Conservation (phyloP, 1,140 invertebrate species). For the Hyles vespertilio region DNA sequence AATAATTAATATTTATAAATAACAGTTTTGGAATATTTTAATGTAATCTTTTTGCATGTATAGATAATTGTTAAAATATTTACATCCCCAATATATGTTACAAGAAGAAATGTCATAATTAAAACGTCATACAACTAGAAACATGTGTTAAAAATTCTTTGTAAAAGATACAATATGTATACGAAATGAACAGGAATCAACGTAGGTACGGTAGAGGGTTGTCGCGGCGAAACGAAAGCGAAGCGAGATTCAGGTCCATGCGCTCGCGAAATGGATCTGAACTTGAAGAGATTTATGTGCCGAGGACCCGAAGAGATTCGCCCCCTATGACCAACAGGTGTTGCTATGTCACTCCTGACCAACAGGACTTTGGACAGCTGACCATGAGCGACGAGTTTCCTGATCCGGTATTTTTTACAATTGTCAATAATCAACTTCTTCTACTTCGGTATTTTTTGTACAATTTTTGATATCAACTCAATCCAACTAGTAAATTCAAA, state of each 20-base stretch:
- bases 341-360: constrained; percentile 33
- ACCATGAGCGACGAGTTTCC: constrained; percentile 18
- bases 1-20: too few species aligned
- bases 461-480: too few species aligned
- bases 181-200: constrained; percentile 29
- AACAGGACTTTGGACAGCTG: constrained; percentile 29
- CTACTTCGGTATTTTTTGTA: too few species aligned
- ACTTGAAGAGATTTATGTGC: constrained; percentile 9
- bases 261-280: not conserved
- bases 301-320: constrained; percentile 4
- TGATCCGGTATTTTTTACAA: constrained; percentile 17
- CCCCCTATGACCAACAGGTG: constrained; percentile 29
- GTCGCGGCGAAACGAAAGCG: constrained; percentile 5
- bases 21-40: too few species aligned
- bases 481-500: too few species aligned
- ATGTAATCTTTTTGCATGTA: too few species aligned
- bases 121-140: too few species aligned
- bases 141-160: not conserved
- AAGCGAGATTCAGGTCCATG: not conserved
- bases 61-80: too few species aligned
- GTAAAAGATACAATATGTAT: constrained; percentile 4
- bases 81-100: too few species aligned
- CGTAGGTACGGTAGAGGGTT: constrained; percentile 13
- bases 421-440: not conserved
- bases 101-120: too few species aligned